Percentiles rank a stretch among this genome's conserved stretches.
Conservation (phyloP, 2,888 invertebrate genomes). For the Tethea ocularis region DNA sequence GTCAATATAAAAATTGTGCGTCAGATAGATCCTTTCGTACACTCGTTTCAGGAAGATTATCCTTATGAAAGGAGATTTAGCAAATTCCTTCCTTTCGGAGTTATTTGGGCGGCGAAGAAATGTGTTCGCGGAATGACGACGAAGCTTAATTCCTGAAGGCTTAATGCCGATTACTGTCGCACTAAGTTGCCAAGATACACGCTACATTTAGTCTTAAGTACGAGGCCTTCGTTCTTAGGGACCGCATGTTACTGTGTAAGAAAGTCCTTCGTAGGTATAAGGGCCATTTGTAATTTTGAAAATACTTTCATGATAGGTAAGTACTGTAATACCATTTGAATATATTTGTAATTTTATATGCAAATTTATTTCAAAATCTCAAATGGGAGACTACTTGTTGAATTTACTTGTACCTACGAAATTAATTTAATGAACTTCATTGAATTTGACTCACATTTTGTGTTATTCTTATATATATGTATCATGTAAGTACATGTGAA, state of each 20-base stretch:
- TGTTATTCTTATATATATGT: too few relatives aligned
- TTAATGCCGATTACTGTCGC: constrained; percentile 20
- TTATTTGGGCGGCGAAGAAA: constrained; percentile 20
- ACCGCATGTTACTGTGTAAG: background rate
- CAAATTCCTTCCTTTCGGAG: constrained; percentile 22
- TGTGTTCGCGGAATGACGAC: constrained; percentile 20
- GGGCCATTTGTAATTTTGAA: background rate
- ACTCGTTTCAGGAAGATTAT: constrained; percentile 27
- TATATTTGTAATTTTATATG: too few relatives aligned
- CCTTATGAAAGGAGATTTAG: constrained; percentile 29
- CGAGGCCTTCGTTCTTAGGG: background rate
- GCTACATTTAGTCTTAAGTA: constrained; percentile 19
- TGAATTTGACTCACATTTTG: too few relatives aligned
- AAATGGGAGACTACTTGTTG: too few relatives aligned
- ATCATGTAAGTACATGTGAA: too few relatives aligned
- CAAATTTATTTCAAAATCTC: too few relatives aligned
- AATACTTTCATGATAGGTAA: too few relatives aligned
- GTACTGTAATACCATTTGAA: too few relatives aligned
- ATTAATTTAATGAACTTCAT: too few relatives aligned
- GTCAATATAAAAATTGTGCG: constrained; percentile 4
- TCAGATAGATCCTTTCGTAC: background rate
- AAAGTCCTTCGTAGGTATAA: background rate
- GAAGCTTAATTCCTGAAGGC: constrained; percentile 24
- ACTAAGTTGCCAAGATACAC: constrained; percentile 19
- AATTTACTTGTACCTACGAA: too few relatives aligned